Evolutionary conservation across 2,888 invertebrate genomes (phyloP).

Genomic region (Callimorpha dominula): DNA sequence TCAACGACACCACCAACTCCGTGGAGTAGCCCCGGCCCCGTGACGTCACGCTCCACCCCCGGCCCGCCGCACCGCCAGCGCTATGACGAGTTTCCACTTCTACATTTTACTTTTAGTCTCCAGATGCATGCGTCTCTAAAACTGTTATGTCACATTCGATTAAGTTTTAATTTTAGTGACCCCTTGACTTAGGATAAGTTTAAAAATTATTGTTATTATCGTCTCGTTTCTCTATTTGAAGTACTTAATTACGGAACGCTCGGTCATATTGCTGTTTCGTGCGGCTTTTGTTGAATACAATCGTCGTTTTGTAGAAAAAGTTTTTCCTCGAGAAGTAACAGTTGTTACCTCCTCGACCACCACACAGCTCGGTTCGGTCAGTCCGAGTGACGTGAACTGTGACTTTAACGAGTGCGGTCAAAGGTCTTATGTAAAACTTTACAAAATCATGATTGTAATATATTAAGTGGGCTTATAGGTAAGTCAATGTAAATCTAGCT

Average conservation of each 20-base stretch:
- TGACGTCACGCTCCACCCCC: neutral
- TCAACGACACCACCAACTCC: conserved; percentile 91
- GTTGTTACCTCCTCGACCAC: neutral
- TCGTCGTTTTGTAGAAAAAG: conserved; percentile 43
- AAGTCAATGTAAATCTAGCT: conserved; percentile 53
- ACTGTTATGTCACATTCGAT: conserved; percentile 25
- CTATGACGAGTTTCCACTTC: conserved; percentile 1
- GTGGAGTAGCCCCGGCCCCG: conserved; percentile 82
- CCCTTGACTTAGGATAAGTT: conserved; percentile 48
- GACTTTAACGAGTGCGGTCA: conserved; percentile 19
- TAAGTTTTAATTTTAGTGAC: conserved; percentile 41
- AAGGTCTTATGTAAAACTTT: conserved; percentile 36
- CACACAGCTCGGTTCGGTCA: neutral
- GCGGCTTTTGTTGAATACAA: conserved; percentile 27
- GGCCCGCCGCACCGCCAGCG: neutral
- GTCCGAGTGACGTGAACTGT: neutral
- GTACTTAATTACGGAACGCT: conserved; percentile 46
- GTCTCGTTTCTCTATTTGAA: conserved; percentile 30
- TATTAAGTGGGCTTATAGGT: conserved; percentile 35
- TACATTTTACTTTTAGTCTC: conserved; percentile 1
- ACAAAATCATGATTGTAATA: conserved; percentile 41
- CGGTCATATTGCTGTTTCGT: conserved; percentile 36
- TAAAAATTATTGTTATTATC: conserved; percentile 41
- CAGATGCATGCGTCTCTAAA: conserved; percentile 17
- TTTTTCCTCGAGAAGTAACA: conserved; percentile 11